Evolutionary conservation across 2,113 vertebrate species (phyloP), one percentile per base, ranked within the genome.

Genomic region (Gymnobelideus leadbeateri): DNA sequence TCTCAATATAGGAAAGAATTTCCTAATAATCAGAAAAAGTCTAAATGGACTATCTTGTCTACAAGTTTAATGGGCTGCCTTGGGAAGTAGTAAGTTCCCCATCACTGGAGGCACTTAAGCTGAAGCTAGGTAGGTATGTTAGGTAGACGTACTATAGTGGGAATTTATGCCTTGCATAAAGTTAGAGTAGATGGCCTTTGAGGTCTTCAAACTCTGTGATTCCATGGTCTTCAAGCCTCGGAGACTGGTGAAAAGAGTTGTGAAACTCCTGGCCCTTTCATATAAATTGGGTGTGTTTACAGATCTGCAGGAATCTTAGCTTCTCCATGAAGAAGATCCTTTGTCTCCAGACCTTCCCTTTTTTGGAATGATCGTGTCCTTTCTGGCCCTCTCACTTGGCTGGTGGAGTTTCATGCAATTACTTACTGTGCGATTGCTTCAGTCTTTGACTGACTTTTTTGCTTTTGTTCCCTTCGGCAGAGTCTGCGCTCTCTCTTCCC

Each of bases 401-500:
- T 93, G 94, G 84, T 24, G 95, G 89, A 96, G 54, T 91, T 61
- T 84, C 6, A 8, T 84, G 68, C 7, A 8, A 4, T 43, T 23
- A 23, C 19, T 43, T 43, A 23, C n/a, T 8, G n/a, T 43, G 68
- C 37, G 8, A 43, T 61, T 94, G 28, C 89, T 2, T 19, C 1
- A 26, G 52, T 92, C 28, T 6, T 3, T 61, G 19, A 91, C 31
- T 57, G 19, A 91, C 31, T 57, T 96, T 97, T n/a, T 92, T 91
- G 96, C 0, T 23, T 94, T 51, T 61, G 31, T 53, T 97, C 84
- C 84, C 10, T 95, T 93, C 97, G 96, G 3, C 94, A 99, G 99
- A 99, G 97, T 99, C 99, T 0, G 98, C 98, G 0, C 97, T 99
- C 9, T 99, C 99, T 95, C 98, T 99, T 92, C 99, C 99, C 0